phyloP scores from a whole-genome alignment of 2,888 invertebrate species.

The Scaptomyza flava region DNA sequence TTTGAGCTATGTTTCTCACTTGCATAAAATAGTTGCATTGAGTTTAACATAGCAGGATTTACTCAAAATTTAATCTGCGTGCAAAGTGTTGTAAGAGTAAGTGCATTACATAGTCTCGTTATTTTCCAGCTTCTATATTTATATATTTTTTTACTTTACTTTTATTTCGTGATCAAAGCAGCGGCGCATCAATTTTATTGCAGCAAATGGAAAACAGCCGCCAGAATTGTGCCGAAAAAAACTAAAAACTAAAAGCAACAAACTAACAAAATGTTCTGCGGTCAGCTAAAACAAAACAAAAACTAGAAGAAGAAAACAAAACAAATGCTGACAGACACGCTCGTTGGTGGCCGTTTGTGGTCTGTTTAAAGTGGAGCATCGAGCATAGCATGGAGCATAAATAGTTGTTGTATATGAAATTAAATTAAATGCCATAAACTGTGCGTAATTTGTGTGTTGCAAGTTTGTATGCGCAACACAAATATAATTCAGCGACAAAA shows the following conservation, averaged over 20 bases:
- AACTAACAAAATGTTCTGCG: constrained; percentile 20
- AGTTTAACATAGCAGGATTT: too few relatives aligned
- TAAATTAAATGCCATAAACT: constrained; percentile 71
- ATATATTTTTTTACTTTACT: background rate
- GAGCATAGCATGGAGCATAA: constrained; percentile 1
- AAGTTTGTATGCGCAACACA: constrained; percentile 32
- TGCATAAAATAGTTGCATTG: too few relatives aligned
- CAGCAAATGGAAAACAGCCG: constrained; percentile 14
- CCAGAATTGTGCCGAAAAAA: constrained; percentile 1
- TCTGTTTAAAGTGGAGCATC: constrained; percentile 40
- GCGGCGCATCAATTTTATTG: constrained; percentile 20
- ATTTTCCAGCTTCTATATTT: background rate
- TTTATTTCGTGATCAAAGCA: constrained; percentile 13
- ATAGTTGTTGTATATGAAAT: constrained; percentile 20
- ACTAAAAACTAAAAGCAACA: background rate
- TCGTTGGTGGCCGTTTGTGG: constrained; percentile 25
- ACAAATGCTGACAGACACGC: constrained; percentile 4
- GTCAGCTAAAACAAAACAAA: constrained; percentile 10
- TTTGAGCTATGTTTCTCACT: too few relatives aligned
- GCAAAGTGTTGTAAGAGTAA: background rate
- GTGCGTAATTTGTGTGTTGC: constrained; percentile 37
- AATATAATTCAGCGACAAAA: constrained; percentile 61
- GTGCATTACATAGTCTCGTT: constrained; percentile 6
- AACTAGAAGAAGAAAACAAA: background rate
- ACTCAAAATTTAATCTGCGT: too few relatives aligned